Percentiles rank a stretch among this genome's conserved stretches.
Conservation (phyloP, 2,113 vertebrate genomes). For the Aptenodytes forsteri region DNA sequence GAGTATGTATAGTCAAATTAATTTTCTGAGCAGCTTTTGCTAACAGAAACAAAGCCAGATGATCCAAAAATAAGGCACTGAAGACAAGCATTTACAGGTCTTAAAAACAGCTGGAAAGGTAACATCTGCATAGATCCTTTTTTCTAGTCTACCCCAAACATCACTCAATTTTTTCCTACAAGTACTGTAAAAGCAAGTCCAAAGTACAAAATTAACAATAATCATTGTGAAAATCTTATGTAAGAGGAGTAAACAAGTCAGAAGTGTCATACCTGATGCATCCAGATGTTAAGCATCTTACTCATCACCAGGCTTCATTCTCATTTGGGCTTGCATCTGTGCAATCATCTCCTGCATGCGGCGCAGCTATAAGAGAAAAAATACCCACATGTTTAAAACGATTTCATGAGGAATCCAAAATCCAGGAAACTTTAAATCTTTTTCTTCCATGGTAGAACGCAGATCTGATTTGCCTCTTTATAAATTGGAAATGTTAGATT, state of each 20-base stretch:
- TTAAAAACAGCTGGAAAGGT: not conserved
- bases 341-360: conserved; percentile 92
- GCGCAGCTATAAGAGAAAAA: conserved; percentile 73
- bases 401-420: not conserved
- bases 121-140: not conserved
- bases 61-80: not conserved
- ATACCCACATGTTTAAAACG: not conserved
- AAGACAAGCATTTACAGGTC: not conserved
- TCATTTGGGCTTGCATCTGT: conserved; percentile 90
- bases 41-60: not conserved
- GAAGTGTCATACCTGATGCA: conserved; percentile 21
- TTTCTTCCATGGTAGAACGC: not conserved
- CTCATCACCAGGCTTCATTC: conserved; percentile 84
- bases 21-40: not conserved
- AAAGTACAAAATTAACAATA: not conserved
- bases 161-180: not conserved
- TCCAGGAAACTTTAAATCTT: not conserved
- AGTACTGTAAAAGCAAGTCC: not conserved
- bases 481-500: not conserved
- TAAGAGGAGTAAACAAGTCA: not conserved
- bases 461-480: not conserved
- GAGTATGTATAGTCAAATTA: not conserved
- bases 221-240: not conserved
- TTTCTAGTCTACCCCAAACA: not conserved
- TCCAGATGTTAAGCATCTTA: conserved; percentile 30